These are phyloP conservation scores for Gobio occitaniae DNA, from an alignment of 2,797 vertebrate species.

Conservation along the genomic window DNA sequence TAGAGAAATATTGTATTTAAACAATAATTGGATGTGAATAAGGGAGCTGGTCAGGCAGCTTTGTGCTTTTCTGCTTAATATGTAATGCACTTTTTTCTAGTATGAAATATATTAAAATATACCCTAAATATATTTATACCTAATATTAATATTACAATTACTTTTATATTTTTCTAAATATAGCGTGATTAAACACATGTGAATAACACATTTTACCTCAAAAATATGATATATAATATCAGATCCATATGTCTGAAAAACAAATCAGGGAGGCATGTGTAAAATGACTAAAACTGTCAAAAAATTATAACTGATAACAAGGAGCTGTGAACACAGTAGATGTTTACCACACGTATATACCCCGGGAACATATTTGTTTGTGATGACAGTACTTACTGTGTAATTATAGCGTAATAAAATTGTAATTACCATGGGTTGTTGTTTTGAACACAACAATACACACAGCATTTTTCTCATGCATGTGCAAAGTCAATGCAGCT, in stretches of 20 bases:
- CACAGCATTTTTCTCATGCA: background rate
- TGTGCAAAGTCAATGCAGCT: conserved; percentile 13
- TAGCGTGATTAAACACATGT: background rate
- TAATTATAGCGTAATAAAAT: conserved; percentile 24
- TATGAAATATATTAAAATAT: background rate
- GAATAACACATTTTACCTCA: background rate
- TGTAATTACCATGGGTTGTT: background rate
- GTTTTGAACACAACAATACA: background rate
- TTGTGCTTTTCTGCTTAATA: background rate
- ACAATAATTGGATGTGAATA: background rate
- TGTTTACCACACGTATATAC: background rate
- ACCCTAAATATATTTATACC: background rate
- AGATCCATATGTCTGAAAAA: background rate
- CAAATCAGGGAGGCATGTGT: background rate
- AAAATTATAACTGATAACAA: background rate
- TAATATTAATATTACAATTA: background rate
- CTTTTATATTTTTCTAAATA: background rate
- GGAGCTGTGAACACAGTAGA: background rate
- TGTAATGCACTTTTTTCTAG: background rate
- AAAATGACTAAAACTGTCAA: background rate
- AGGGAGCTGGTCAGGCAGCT: background rate
- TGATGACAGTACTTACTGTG: background rate
- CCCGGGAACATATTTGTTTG: background rate
- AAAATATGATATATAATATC: background rate
- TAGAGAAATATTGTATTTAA: background rate